phyloP scores from a whole-genome alignment of 2,797 vertebrate species.

The Anableps anableps region DNA sequence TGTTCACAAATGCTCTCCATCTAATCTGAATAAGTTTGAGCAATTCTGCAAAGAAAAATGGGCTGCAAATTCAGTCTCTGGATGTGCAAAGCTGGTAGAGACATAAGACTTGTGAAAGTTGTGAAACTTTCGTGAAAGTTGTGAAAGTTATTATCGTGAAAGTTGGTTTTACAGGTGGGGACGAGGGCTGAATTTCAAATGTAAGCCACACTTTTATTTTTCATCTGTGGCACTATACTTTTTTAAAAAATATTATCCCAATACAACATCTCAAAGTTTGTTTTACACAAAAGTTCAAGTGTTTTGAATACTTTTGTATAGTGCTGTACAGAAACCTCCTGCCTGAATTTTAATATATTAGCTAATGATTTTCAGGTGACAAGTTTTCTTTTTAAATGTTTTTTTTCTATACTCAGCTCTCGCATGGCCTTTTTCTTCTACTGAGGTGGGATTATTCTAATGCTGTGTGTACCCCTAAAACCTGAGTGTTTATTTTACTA shows the following conservation, averaged over 20 bases:
- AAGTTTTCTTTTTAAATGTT: background rate
- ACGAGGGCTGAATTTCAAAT: too few species aligned
- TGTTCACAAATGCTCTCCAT: too few species aligned
- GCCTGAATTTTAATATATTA: background rate
- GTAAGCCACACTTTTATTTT: too few species aligned
- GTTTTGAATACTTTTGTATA: background rate
- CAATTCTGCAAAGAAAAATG: background rate
- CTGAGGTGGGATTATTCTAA: conserved; percentile 64
- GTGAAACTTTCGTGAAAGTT: too few species aligned
- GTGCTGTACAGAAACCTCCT: background rate
- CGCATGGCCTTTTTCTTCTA: conserved; percentile 38
- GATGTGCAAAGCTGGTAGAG: too few species aligned
- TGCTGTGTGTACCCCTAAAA: conserved; percentile 55
- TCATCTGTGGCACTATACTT: background rate
- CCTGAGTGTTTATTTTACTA: conserved; percentile 74
- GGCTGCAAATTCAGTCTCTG: too few species aligned
- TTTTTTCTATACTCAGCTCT: conserved; percentile 17
- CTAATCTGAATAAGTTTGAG: background rate
- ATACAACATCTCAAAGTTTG: background rate
- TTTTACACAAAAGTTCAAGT: background rate
- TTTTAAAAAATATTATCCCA: background rate
- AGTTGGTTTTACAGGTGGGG: too few species aligned
- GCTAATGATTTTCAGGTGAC: background rate
- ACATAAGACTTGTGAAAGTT: too few species aligned
- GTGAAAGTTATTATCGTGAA: too few species aligned